Evolutionary conservation across 2,888 invertebrate species (phyloP).

Genomic region (Herminia tarsipennalis): DNA sequence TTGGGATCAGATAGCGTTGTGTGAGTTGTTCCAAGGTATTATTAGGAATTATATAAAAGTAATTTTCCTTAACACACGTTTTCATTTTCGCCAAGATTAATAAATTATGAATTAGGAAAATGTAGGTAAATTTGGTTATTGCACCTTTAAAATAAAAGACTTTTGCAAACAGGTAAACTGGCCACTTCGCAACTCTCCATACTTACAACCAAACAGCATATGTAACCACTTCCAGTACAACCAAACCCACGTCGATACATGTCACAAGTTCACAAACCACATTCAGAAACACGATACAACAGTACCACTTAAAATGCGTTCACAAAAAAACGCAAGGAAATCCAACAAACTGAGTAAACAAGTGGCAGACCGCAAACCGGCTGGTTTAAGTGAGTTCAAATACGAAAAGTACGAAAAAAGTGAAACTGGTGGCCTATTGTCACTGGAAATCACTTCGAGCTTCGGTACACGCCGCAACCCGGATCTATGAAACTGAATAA

Average conservation of each 20-base stretch:
- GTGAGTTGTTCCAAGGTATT: too few relatives aligned
- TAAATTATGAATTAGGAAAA: too few relatives aligned
- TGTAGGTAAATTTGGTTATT: too few relatives aligned
- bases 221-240: too few relatives aligned
- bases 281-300: conserved; percentile 30
- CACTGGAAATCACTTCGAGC: conserved; percentile 66
- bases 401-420: conserved; percentile 79
- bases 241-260: conserved; percentile 2
- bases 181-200: too few relatives aligned
- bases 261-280: conserved; percentile 13
- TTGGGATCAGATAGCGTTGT: too few relatives aligned
- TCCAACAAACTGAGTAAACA: conserved; percentile 66
- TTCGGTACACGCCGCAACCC: conserved; percentile 50
- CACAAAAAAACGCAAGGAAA: conserved; percentile 53
- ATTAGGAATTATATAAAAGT: too few relatives aligned
- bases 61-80: too few relatives aligned
- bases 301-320: conserved; percentile 33
- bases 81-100: too few relatives aligned
- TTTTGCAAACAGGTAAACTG: too few relatives aligned
- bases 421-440: conserved; percentile 68
- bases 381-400: conserved; percentile 79
- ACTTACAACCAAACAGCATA: background rate
- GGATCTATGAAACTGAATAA: conserved; percentile 18
- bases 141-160: too few relatives aligned
- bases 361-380: conserved; percentile 63